Base-by-base conservation (phyloP, 2,888 invertebrate species). In the Gastrophysa polygoni region DNA sequence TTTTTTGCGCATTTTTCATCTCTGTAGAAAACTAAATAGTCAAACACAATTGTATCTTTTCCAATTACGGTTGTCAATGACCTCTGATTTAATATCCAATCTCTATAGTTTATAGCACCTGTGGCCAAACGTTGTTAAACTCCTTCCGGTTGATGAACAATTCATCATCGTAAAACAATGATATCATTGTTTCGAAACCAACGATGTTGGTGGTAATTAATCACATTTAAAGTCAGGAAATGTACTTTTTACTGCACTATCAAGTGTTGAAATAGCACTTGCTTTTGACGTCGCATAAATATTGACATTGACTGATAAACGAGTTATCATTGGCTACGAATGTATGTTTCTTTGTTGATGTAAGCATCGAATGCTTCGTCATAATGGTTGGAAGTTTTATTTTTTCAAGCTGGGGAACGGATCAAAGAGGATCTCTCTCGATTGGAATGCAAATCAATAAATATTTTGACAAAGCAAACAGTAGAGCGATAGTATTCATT, bases 201-300 rank as follows among this genome's bases (percentile, higher is more conserved):
- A 57, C 48, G 48, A 49, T 20, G 34, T 34, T 29, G 34, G 51
- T 34, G 44, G 51, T 46, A 51, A 61, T 61, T 56, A 57, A 61
- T 61, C 56, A 50, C 56, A 61, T 61, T 24, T 24, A 46, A 50
- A 61, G 61, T 57, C 61, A 57, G 61, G 61, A 61, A 51, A 57
- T 17, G 51, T 21, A 51, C 16, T 49, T 58, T 58, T 58, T 56
- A 58, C 34, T 24, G 58, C 51, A 43, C 50, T 44, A 50, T 44
- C 38, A 43, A 51, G 58, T 58, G 58, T 58, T 58, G 24, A 58
- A 58, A 50, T 44, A 38, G 43, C 49, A 51, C 28, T 58, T 18
- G 50, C 58, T 51, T 28, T 28, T 44, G 21, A 51, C 50, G 34
- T 58, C 28, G 8, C 18, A 29, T 58, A 58, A 58, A 58, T 44